Conservation (phyloP, 2,797 vertebrate genomes). For the Zonotrichia albicollis region DNA sequence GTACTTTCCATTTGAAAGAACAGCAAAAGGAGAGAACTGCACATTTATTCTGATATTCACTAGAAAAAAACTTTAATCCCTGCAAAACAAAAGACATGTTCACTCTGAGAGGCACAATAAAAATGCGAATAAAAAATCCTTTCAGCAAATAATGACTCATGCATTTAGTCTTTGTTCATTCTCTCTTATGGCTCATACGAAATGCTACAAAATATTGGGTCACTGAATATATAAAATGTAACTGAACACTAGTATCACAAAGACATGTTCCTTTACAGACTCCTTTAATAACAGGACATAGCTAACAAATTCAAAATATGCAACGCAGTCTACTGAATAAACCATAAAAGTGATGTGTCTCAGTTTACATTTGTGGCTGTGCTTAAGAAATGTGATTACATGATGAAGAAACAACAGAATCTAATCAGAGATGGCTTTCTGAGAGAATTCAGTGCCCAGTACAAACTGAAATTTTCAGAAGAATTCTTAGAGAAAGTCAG, state of each 20-base stretch:
- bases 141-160: constrained; percentile 52
- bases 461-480: background rate
- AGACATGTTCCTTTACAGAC: background rate
- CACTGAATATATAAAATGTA: constrained; percentile 55
- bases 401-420: background rate
- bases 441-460: background rate
- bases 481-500: background rate
- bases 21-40: constrained; percentile 39
- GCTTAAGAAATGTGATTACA: background rate
- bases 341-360: background rate
- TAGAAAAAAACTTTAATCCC: background rate
- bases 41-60: constrained; percentile 37
- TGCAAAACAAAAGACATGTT: background rate
- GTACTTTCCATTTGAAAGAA: constrained; percentile 39
- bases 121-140: background rate
- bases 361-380: background rate
- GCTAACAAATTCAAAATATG: background rate
- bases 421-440: background rate
- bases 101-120: background rate
- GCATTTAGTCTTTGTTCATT: constrained; percentile 44
- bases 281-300: background rate
- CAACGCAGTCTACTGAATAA: background rate
- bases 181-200: background rate
- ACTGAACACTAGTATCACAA: background rate
- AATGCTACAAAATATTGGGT: constrained; percentile 48